Evolutionary conservation across 2,888 invertebrate genomes (phyloP), one percentile per base, ranked within the genome.

Genomic region (Drosophila neotestacea): DNA sequence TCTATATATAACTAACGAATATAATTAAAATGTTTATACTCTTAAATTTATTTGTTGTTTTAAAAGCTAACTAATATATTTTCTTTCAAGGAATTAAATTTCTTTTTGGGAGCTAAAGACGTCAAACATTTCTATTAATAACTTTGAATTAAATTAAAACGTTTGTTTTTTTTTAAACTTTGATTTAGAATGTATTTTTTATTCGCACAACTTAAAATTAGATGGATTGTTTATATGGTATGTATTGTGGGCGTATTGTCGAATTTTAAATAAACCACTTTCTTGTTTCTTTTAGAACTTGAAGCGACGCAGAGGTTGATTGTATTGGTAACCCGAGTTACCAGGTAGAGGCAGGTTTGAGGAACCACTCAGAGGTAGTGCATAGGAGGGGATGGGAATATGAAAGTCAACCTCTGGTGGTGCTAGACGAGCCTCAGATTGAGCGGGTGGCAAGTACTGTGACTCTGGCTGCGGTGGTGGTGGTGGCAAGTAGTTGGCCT

Each of bases 371-470:
- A 90, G 28, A 0, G 90, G 90, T 0, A 85, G 81, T 1, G 91
- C 91, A 55, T 91, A 91, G 0, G 87, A 80, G 4, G 91, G 91
- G 28, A 90, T 84, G 50, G 91, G 90, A 42, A 91, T 91, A 52
- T 82, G 79, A 50, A 77, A 90, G 13, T 50, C 58, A 10, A 58
- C 27, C 9, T 72, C 69, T 0, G 58, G 38, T 6, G 63, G 64
- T 0, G 85, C 68, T 6, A 44, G n/a, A 34, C 56, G 67, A 6
- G 39, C 22, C 44, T 69, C 69, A 0, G 85, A 52, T 5, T 64
- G 62, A 16, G 55, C 55, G 11, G 81, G 80, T n/a, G 82, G 81
- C 70, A 44, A 10, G 6, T 44, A 44, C 6, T 44, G 44, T 4
- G 44, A 28, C 44, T 44, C 44, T 11, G 44, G 44, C 6, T 44